Base-by-base conservation (phyloP, 2,888 invertebrate species). In the Gortyna flavago region DNA sequence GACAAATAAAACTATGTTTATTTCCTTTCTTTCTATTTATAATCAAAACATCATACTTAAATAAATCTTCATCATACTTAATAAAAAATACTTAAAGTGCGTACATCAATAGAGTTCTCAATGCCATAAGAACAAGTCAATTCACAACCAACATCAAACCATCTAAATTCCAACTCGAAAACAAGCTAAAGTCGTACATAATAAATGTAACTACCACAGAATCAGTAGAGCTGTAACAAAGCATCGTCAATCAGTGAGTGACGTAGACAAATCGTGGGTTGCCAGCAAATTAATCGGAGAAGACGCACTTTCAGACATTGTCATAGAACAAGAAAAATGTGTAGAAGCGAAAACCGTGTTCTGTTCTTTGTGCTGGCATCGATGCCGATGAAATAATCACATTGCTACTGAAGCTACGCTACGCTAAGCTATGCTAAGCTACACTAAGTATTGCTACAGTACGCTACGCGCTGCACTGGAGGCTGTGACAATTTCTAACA, bases 251-350 rank as follows among this genome's bases (percentile, higher is more conserved):
- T 87, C 87, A 85, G 64, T 29, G 59, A 69, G 67, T 85, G 89
- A 89, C 89, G 80, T 68, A 81, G 88, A 88, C 82, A 84, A 89
- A 88, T 88, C 78, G 86, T 84, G 78, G 84, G 82, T 75, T 72
- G 80, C 78, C 77, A 72, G 69, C 68, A 83, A 86, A 88, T 87
- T 88, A 88, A 88, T 88, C 82, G 88, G 69, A 57, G 66, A 79
- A 85, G 82, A 84, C 87, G 84, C 82, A 87, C 82, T 87, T 75
- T 68, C 70, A 84, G 87, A 85, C 85, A 68, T 72, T 35, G 41
- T 35, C 66, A 81, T 38, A 79, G 82, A 79, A 29, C 29, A 81
- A 54, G 44, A n/a, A 62, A 74, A 29, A 21, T 2, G 0, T n/a
- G 21, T 16, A 66, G 66, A 81, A 44, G 16, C 8, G 41, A 25